Base-by-base conservation (phyloP, 2,797 vertebrate species). In the Florisuga fusca region DNA sequence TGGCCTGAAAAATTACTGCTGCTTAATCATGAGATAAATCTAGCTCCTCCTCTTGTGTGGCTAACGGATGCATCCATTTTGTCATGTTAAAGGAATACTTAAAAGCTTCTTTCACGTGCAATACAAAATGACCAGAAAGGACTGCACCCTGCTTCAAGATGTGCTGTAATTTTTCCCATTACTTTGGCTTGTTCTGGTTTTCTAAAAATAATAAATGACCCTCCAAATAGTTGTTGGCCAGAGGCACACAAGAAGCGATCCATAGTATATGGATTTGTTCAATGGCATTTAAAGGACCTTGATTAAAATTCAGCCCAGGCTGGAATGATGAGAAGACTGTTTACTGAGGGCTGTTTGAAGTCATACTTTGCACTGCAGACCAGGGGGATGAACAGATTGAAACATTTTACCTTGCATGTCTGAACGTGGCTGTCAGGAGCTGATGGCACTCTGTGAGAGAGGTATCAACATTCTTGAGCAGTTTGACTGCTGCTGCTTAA, bases 201-300 rank as follows among this genome's bases (percentile, higher is more conserved):
- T 97, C 97, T 97, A 97, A 97, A 98, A 98, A 97, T 98, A 98
- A 98, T 97, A 97, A 98, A 98, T 97, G 97, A 97, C 95, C 94
- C 93, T 93, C 93, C 91, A 96, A 97, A 96, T 91, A 96, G 90
- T 69, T 87, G 95, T 89, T 98, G 97, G 96, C 97, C 85, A 81
- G 96, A 96, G 96, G 97, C 97, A 96, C 74, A 87, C 84, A 96
- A 96, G 93, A 96, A 97, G 85, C 93, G 97, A 98, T 98, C 97
- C 86, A 98, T 97, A 98, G 92, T 88, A 18, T 98, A 98, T 98
- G 93, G 97, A 98, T 98, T 98, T 98, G 96, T 96, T 98, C 98
- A 98, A 96, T 98, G 97, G 97, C 97, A 97, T 98, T 98, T 98
- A 97, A 97, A 98, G 97, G 97, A 97, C 97, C 97, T 97, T 98